Evolutionary conservation across 2,797 vertebrate species (phyloP).

Genomic region (Serranus cabrilla): DNA sequence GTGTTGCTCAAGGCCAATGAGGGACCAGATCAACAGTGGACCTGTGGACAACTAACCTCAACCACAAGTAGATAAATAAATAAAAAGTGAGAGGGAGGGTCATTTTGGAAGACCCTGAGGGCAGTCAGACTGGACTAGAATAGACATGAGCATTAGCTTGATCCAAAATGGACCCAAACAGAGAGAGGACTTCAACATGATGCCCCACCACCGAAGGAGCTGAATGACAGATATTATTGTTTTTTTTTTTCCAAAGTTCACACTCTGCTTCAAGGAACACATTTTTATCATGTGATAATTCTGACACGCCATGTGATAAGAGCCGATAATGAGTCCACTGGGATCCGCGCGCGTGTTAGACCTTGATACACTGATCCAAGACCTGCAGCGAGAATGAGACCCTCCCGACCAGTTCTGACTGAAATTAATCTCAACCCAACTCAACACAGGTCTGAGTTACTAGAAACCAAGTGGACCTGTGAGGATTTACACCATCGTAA

Average conservation of each 20-base stretch:
- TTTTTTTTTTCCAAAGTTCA: neutral
- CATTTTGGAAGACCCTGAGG: neutral
- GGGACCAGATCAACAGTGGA: neutral
- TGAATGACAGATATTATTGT: neutral
- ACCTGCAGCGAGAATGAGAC: neutral
- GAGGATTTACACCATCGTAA: neutral
- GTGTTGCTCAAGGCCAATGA: neutral
- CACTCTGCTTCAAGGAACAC: neutral
- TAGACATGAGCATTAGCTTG: neutral
- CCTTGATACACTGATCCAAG: neutral
- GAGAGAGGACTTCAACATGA: neutral
- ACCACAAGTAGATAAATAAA: neutral
- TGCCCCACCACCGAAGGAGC: neutral
- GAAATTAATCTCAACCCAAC: neutral
- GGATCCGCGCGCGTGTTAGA: neutral
- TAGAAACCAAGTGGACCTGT: neutral
- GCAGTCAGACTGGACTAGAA: neutral
- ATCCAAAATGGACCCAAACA: neutral
- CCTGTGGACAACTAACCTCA: neutral
- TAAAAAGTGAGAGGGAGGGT: neutral
- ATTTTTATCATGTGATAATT: constrained; percentile 2
- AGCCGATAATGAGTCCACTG: constrained; percentile 11
- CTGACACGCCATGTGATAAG: neutral
- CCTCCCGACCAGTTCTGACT: neutral
- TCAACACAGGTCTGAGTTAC: neutral